Percentiles rank a stretch among this genome's conserved stretches.
Conservation (phyloP, 2,797 vertebrate genomes). For the Petrocephalus schoutedeni region DNA sequence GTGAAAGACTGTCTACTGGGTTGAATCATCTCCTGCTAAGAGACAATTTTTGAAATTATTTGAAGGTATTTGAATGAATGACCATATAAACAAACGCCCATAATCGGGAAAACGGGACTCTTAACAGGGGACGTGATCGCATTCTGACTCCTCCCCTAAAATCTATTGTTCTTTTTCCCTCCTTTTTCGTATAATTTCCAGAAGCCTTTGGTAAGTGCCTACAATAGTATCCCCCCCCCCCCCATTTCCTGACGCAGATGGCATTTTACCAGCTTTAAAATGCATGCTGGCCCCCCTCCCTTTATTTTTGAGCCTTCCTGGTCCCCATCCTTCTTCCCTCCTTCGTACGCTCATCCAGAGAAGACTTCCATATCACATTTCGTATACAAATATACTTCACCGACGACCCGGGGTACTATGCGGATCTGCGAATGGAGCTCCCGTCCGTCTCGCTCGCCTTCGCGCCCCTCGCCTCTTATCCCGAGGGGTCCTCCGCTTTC, state of each 20-base stretch:
- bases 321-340: constrained; percentile 6
- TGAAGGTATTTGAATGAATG: not conserved
- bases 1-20: not conserved
- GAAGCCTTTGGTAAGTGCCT: constrained; percentile 42
- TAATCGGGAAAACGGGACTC: not conserved
- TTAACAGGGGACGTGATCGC: not conserved
- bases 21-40: not conserved
- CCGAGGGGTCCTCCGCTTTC: not conserved
- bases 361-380: not conserved
- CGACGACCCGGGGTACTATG: not conserved
- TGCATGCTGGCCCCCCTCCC: constrained; percentile 22
- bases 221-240: not conserved
- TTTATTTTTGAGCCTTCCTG: not conserved
- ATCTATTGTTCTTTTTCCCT: constrained; percentile 27
- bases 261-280: constrained; percentile 23
- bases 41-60: not conserved
- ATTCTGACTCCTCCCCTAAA: constrained; percentile 22
- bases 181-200: constrained; percentile 32
- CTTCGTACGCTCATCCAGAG: constrained; percentile 38
- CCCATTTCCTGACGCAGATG: constrained; percentile 14
- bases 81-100: not conserved
- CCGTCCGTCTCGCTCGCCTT: constrained; percentile 44
- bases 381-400: constrained; percentile 30
- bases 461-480: not conserved
- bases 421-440: not conserved